A percentile compares a stretch with the other conserved stretches of the same genome.
Evolutionary conservation across 2,797 vertebrate genomes (phyloP).

Genomic region (Myripristis murdjan): DNA sequence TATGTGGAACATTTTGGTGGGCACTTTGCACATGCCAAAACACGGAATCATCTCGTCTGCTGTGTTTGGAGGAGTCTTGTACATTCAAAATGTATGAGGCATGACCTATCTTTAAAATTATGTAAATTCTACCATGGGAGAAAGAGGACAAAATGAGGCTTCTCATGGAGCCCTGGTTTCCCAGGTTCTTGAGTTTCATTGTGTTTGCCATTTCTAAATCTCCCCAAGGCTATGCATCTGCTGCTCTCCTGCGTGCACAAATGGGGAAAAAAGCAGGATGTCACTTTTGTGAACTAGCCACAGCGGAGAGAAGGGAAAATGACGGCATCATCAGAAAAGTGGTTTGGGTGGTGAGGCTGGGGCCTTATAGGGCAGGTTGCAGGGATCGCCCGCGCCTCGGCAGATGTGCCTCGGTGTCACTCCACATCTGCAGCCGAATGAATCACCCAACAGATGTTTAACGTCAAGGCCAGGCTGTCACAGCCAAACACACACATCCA

Average conservation of each 20-base stretch:
- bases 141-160: conserved; percentile 35
- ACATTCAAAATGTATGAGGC: conserved; percentile 21
- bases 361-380: conserved; percentile 72
- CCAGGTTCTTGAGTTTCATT: conserved; percentile 80
- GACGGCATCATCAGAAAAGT: conserved; percentile 75
- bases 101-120: conserved; percentile 8
- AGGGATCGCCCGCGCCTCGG: conserved; percentile 71
- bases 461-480: conserved; percentile 80
- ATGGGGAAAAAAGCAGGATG: conserved; percentile 70
- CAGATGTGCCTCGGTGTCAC: conserved; percentile 85
- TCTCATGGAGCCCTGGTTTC: conserved; percentile 40
- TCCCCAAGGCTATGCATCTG: conserved; percentile 82
- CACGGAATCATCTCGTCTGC: conserved; percentile 4
- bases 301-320: conserved; percentile 68
- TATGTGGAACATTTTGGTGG: conserved; percentile 21
- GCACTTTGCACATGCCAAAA: conserved; percentile 21
- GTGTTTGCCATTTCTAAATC: conserved; percentile 82
- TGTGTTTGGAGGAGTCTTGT: background rate
- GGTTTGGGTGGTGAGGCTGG: conserved; percentile 70
- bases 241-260: conserved; percentile 67
- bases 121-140: conserved; percentile 17
- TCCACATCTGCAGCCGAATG: conserved; percentile 75
- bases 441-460: conserved; percentile 87
- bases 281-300: conserved; percentile 80
- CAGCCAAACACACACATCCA: conserved; percentile 52